Evolutionary conservation across 2,113 vertebrate species (phyloP), one percentile per base, ranked within the genome.

Genomic region (Sula dactylatra): DNA sequence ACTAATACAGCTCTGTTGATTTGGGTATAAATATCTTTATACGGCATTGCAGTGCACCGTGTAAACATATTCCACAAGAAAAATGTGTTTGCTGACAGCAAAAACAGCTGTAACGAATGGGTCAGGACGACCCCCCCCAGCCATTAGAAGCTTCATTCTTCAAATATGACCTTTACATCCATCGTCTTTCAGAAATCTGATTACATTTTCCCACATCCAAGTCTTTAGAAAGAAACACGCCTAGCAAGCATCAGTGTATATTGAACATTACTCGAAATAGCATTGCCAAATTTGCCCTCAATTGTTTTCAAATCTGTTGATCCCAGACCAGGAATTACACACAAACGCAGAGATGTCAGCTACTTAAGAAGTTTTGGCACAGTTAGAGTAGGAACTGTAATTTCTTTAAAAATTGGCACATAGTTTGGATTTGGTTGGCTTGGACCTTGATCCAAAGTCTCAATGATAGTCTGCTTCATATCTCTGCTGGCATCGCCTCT

Each of bases 391-490:
- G 99, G 99, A 81, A 99, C 99, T 1, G 97, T 88, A 85, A 99
- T 99, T 93, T 99, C 99, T 96, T 97, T 99, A 97, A 99, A 99
- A 94, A 99, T 98, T 92, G 99, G 99, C 96, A 98, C 98, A 0
- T 98, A 98, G 93, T 97, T 97, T 31, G 98, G 97, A 59, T 97
- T 97, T 0, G 98, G 95, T 49, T 98, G 98, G 26, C 98, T 97
- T 0, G 98, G 96, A 82, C 99, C 99, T 97, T 99, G 99, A 52
- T 99, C 99, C 93, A 99, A 98, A 2, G 99, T 99, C 88, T 99
- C 99, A 8, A 99, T 99, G 96, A 99, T 99, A 73, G 98, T 99
- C 96, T 99, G 99, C 54, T 99, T 99, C 99, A 99, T 99, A 36
- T 99, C 99, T 61, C 99, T 98, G 97, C 98, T 99, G 97, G 99